A percentile compares a stretch with the other conserved stretches of the same genome.
Evolutionary conservation across 2,888 invertebrate species (phyloP).

Genomic region (Flabesymbios commensalis): DNA sequence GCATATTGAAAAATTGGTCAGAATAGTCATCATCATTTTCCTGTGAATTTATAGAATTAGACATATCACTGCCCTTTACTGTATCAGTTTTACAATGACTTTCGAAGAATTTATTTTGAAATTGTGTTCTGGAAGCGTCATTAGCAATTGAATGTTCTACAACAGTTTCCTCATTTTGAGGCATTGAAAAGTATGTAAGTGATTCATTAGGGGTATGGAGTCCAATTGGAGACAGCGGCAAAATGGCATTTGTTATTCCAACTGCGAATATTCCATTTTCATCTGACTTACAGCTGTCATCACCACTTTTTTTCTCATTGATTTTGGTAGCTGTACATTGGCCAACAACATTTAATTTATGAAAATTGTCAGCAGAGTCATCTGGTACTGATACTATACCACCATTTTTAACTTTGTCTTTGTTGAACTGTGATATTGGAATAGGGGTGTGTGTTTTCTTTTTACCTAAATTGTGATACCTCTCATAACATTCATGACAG

Average conservation of each 20-base stretch:
- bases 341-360: no score
- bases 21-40: not conserved
- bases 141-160: no score
- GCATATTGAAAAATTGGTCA: not conserved
- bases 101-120: no score
- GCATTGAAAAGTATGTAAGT: conserved; percentile 50
- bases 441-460: not conserved
- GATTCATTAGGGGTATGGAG: conserved; percentile 41
- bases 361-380: no score
- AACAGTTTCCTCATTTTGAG: conserved; percentile 34
- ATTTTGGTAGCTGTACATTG: no score
- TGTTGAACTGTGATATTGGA: no score
- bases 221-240: conserved; percentile 43
- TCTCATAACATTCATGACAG: conserved; percentile 56
- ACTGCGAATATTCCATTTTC: not conserved
- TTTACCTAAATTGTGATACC: conserved; percentile 32
- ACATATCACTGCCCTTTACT: no score
- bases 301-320: not conserved
- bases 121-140: no score
- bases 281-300: not conserved
- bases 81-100: no score
- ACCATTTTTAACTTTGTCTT: no score
- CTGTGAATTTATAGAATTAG: not conserved
- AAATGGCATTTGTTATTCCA: conserved; percentile 17
- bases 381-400: no score